phyloP scores from a whole-genome alignment of 2,888 invertebrate genomes.

The Cataglyphis rosenhaueri region DNA sequence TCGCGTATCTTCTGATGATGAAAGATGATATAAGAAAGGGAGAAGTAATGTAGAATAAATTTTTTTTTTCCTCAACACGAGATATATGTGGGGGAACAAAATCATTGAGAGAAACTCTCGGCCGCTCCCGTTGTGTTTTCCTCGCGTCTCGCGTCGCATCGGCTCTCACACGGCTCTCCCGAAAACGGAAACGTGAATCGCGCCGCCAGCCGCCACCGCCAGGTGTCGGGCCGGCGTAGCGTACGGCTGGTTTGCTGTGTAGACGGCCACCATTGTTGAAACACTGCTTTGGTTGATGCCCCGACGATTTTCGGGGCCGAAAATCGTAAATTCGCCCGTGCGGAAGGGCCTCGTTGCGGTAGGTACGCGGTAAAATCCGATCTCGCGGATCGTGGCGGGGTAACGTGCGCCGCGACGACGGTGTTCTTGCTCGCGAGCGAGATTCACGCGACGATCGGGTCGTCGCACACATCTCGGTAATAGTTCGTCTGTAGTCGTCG shows the following conservation, averaged over 20 bases:
- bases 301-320: slow-evolving; percentile 79
- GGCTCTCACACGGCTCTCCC: not conserved
- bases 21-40: not conserved
- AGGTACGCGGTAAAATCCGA: slow-evolving; percentile 72
- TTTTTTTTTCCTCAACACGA: not conserved
- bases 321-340: slow-evolving; percentile 79
- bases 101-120: not conserved
- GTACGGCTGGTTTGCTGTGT: slow-evolving; percentile 74
- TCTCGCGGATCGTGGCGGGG: not conserved
- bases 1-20: not conserved
- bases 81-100: not conserved
- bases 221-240: slow-evolving; percentile 79
- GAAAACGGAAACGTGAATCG: slow-evolving; percentile 58
- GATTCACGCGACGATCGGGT: not conserved
- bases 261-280: slow-evolving; percentile 84
- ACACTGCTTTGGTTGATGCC: slow-evolving; percentile 84
- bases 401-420: slow-evolving; percentile 2
- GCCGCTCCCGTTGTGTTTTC: not conserved
- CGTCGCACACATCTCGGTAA: not conserved
- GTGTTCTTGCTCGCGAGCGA: not conserved
- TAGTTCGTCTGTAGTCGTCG: not conserved
- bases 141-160: not conserved
- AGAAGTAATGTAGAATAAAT: not conserved
- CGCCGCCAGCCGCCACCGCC: slow-evolving; percentile 79
- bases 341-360: slow-evolving; percentile 74